phyloP scores from a whole-genome alignment of 64 coral and sea anemone species.

The Exaiptasia diaphana region DNA sequence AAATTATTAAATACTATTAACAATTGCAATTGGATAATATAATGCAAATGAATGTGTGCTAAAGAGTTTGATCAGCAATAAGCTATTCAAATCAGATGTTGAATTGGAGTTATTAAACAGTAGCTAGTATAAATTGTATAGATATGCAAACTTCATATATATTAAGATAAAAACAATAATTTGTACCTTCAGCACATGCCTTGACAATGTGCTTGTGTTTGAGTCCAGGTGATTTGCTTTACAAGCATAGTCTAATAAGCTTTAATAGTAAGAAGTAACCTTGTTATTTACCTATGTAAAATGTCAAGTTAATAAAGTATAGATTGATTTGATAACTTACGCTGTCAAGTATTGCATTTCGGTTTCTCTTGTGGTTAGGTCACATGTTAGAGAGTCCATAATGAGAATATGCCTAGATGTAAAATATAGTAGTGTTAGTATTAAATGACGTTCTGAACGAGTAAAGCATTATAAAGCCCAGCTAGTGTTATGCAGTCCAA shows the following conservation, averaged over 20 bases:
- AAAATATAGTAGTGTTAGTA: no score
- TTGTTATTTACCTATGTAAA: no score
- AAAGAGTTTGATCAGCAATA: no score
- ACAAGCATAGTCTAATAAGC: not conserved
- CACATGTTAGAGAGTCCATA: conserved; percentile 33
- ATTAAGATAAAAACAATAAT: no score
- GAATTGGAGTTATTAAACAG: no score
- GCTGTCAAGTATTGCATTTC: conserved; percentile 9
- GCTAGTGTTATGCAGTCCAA: not conserved
- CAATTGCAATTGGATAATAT: not conserved
- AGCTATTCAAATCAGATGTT: no score
- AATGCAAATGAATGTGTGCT: not conserved
- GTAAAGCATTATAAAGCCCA: no score
- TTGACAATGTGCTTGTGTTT: not conserved
- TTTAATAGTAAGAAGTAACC: not conserved
- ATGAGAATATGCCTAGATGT: conserved; percentile 25
- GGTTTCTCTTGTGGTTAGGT: conserved; percentile 22
- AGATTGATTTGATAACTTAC: not conserved
- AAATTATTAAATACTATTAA: not conserved
- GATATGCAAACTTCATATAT: no score
- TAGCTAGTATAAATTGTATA: no score
- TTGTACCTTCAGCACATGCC: conserved; percentile 12
- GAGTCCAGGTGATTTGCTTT: not conserved
- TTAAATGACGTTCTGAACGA: not conserved
- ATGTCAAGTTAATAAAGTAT: not conserved